Evolutionary conservation across 2,113 vertebrate genomes (phyloP), one percentile per base, ranked within the genome.

Genomic region (Pardalotus punctatus): DNA sequence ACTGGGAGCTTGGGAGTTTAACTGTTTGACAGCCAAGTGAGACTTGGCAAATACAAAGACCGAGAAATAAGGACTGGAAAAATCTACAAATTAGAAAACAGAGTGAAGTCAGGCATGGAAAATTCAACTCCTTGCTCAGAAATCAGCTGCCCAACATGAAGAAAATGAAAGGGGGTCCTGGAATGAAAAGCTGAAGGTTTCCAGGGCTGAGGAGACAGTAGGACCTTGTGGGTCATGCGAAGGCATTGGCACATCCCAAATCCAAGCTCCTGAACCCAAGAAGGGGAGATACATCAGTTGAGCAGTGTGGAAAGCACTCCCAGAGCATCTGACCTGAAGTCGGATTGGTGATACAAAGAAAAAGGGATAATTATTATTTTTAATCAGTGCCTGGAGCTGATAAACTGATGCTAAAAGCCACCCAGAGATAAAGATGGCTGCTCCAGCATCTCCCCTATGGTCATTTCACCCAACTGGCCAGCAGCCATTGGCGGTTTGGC

Each of bases 21-120:
- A 96, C 90, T 81, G 50, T 93, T 90, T 93, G 67, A 91, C 56
- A 92, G 53, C 90, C 93, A 94, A 62, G 28, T 1, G 5, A 90
- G 72, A 43, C 45, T 80, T 53, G 62, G 60, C 5, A 2, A 69
- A 92, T 56, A 73, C 24, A 35, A 73, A 21, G 28, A 33, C 24
- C 1, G 5, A 83, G 76, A 87, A 83, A 77, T 10, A 65, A 86
- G 62, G 81, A 54, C 18, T 86, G 60, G 71, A 93, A 96, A 95
- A 86, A 90, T 12, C 71, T 53, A 82, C 14, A 35, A 45, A 69
- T 70, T 25, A 73, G 56, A 74, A 86, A 92, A 70, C 29, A 36
- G 78, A 92, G 61, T 2, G 3, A 94, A 84, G 48, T 43, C 31
- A 70, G 50, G 33, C 51, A 67, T 0, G 10, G 72, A 83, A 92